These are phyloP conservation scores for Bucorvus abyssinicus DNA, from an alignment of 2,797 vertebrate species.

Conservation along the genomic window DNA sequence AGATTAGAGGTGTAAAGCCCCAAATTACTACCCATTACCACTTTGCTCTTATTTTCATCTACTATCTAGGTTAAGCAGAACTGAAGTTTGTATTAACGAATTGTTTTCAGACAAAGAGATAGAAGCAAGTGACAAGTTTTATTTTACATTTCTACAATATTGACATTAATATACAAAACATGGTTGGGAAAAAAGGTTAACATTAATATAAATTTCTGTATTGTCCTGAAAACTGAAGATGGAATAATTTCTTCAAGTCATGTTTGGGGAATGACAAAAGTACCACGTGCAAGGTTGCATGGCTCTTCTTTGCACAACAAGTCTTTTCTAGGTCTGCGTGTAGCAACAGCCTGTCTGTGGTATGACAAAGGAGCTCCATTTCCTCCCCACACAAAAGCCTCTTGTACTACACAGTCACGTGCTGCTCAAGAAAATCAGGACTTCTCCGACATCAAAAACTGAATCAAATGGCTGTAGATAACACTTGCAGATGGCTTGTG, in stretches of 20 bases:
- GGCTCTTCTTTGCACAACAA: neutral
- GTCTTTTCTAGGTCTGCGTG: neutral
- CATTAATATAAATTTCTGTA: constrained; percentile 41
- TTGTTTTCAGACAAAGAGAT: neutral
- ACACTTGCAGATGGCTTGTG: constrained; percentile 94
- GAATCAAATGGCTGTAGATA: constrained; percentile 94
- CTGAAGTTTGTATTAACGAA: neutral
- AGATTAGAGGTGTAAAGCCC: neutral
- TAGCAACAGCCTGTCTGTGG: neutral
- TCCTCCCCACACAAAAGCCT: neutral
- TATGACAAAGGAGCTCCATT: neutral
- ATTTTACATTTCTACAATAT: constrained; percentile 48
- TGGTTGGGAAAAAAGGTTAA: neutral
- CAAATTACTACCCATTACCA: neutral
- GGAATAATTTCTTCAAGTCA: constrained; percentile 6
- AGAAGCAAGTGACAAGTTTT: constrained; percentile 23
- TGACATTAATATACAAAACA: constrained; percentile 53
- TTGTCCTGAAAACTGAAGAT: neutral
- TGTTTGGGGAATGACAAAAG: neutral
- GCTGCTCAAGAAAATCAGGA: constrained; percentile 74
- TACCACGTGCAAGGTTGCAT: neutral
- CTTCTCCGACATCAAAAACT: constrained; percentile 86
- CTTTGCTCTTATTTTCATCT: neutral
- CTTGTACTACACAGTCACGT: neutral
- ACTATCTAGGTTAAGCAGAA: neutral